A percentile compares a stretch with the other conserved stretches of the same genome.
phyloP scores from a whole-genome alignment of 2,113 vertebrate genomes.

The Peromyscus leucopus region DNA sequence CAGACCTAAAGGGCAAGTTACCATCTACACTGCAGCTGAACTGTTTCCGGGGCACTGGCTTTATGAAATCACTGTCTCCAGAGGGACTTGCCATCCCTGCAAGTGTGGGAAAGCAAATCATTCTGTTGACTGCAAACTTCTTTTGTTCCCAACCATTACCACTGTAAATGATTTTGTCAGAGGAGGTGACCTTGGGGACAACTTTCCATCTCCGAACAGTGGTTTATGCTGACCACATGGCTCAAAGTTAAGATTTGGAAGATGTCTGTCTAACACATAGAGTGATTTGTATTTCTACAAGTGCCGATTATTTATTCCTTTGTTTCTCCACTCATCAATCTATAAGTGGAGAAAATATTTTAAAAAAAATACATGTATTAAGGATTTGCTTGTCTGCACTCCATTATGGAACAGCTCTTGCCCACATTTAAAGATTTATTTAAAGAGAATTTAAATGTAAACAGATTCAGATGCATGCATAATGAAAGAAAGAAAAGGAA shows the following conservation, averaged over 20 bases:
- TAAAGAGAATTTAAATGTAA: slow-evolving; percentile 80
- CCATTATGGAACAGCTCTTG: slow-evolving; percentile 69
- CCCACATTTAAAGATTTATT: slow-evolving; percentile 78
- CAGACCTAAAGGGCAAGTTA: background rate
- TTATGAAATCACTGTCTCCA: slow-evolving; percentile 42
- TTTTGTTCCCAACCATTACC: slow-evolving; percentile 44
- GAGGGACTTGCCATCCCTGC: slow-evolving; percentile 36
- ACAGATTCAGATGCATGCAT: slow-evolving; percentile 68
- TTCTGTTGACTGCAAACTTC: slow-evolving; percentile 52
- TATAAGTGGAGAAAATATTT: slow-evolving; percentile 67
- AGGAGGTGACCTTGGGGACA: slow-evolving; percentile 63
- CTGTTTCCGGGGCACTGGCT: background rate
- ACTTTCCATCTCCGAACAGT: slow-evolving; percentile 46
- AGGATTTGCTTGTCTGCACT: slow-evolving; percentile 74
- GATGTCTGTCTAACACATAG: slow-evolving; percentile 46
- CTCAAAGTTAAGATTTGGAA: slow-evolving; percentile 68
- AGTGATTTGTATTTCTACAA: slow-evolving; percentile 57
- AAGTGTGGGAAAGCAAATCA: slow-evolving; percentile 35
- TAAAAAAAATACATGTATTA: slow-evolving; percentile 71
- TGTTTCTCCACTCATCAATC: slow-evolving; percentile 70
- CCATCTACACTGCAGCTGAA: background rate
- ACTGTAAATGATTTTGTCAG: slow-evolving; percentile 59
- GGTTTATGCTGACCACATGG: slow-evolving; percentile 61
- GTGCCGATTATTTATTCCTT: slow-evolving; percentile 70
- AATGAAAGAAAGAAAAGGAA: slow-evolving; percentile 64